Evolutionary conservation across 2,113 vertebrate species (phyloP).

Genomic region (Dolichallabes microphthalmus): DNA sequence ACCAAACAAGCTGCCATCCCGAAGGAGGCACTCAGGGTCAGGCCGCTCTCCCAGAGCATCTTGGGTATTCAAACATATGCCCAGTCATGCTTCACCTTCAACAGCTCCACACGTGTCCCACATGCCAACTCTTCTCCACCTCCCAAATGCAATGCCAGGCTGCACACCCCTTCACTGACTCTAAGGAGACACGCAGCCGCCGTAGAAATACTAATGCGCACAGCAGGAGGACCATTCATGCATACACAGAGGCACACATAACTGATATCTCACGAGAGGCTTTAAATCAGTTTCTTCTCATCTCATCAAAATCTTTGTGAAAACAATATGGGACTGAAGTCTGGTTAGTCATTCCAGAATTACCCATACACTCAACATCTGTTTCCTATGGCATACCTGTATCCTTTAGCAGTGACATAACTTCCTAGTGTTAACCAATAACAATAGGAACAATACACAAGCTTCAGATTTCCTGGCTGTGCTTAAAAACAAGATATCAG

Average conservation of each 20-base stretch:
- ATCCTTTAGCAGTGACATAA: not conserved
- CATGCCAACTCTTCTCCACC: constrained; percentile 34
- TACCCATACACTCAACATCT: not conserved
- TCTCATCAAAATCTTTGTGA: not conserved
- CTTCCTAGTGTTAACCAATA: not conserved
- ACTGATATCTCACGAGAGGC: not conserved
- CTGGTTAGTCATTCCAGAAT: not conserved
- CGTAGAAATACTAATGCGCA: constrained; percentile 31
- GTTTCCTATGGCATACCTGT: not conserved
- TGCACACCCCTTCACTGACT: constrained; percentile 6
- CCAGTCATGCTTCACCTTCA: constrained; percentile 52
- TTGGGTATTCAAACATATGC: constrained; percentile 44
- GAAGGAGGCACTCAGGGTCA: constrained; percentile 31
- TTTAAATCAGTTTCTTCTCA: not conserved
- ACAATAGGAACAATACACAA: not conserved
- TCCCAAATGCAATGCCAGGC: constrained; percentile 12
- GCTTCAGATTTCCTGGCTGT: not conserved
- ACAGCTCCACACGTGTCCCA: constrained; percentile 14
- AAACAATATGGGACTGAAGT: not conserved
- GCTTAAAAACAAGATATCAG: not conserved
- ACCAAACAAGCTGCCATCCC: constrained; percentile 10
- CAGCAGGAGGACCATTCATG: not conserved
- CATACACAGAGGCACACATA: constrained; percentile 6
- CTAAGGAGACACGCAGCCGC: constrained; percentile 27
- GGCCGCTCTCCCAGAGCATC: constrained; percentile 31